phyloP scores from a whole-genome alignment of 2,888 invertebrate genomes.

The Drosophila tanythrix region DNA sequence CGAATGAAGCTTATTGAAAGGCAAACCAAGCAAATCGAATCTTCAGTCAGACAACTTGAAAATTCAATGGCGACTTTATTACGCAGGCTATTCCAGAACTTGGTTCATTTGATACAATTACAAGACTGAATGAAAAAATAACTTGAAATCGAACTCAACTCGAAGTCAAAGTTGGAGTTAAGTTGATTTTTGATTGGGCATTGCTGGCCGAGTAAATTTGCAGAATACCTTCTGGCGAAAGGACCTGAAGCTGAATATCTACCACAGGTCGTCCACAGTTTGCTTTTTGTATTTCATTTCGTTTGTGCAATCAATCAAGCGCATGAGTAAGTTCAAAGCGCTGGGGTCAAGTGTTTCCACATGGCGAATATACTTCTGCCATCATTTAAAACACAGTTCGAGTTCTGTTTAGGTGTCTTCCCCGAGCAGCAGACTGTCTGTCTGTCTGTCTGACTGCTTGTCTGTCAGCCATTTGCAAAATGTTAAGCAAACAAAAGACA shows the following conservation, averaged over 20 bases:
- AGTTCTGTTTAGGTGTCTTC: conserved; percentile 7
- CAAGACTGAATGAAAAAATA: conserved; percentile 11
- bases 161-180: conserved; percentile 36
- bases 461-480: conserved; percentile 16
- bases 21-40: conserved; percentile 40
- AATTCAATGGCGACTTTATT: conserved; percentile 52
- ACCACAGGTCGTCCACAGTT: conserved; percentile 24
- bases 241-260: conserved; percentile 4
- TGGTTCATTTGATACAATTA: conserved; percentile 71
- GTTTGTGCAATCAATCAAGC: conserved; percentile 74
- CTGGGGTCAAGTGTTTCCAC: conserved; percentile 46
- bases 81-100: conserved; percentile 17
- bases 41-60: conserved; percentile 58
- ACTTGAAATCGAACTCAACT: conserved; percentile 5
- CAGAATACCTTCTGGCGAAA: conserved; percentile 32
- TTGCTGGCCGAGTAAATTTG: conserved; percentile 52
- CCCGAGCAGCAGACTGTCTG: background rate
- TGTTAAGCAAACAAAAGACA: conserved; percentile 35
- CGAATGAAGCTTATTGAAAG: conserved; percentile 24
- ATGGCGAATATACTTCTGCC: background rate
- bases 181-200: conserved; percentile 59
- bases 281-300: conserved; percentile 52
- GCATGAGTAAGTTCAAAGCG: conserved; percentile 62
- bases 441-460: conserved; percentile 4
- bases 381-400: conserved; percentile 4